A percentile compares a stretch with the other conserved stretches of the same genome.
These are phyloP conservation scores for Orius insidiosus DNA, from an alignment of 1,140 invertebrate genomes.

Conservation along the genomic window DNA sequence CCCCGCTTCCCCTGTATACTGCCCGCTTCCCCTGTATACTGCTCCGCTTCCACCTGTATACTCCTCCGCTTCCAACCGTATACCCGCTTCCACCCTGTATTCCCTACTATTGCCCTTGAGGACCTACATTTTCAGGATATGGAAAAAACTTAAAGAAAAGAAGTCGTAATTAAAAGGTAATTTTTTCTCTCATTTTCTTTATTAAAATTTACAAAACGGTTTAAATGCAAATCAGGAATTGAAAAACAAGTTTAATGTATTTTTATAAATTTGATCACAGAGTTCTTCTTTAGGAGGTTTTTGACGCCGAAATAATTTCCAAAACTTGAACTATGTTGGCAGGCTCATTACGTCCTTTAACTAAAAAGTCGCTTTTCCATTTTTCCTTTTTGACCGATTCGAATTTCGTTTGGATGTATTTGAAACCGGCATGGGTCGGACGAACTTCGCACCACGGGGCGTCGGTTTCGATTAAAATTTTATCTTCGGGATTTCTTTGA, in stretches of 20 bases:
- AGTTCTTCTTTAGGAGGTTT: slow-evolving; percentile 55
- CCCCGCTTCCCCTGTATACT: too few relatives aligned
- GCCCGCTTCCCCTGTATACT: too few relatives aligned
- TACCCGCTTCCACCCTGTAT: too few relatives aligned
- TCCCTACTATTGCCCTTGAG: too few relatives aligned
- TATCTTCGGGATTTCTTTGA: slow-evolving; percentile 52
- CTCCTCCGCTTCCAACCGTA: too few relatives aligned
- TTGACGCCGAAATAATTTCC: slow-evolving; percentile 64
- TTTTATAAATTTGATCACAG: slow-evolving; percentile 58
- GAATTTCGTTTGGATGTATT: slow-evolving; percentile 56
- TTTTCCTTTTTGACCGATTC: slow-evolving; percentile 72
- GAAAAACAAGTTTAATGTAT: slow-evolving; percentile 70
- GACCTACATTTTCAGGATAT: too few relatives aligned
- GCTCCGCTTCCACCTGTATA: too few relatives aligned
- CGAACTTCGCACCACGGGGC: slow-evolving; percentile 91
- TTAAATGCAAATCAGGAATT: too few relatives aligned
- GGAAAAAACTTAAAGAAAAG: too few relatives aligned
- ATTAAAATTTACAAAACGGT: too few relatives aligned
- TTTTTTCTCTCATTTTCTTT: too few relatives aligned
- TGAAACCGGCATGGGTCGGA: slow-evolving; percentile 65
- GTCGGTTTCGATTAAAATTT: slow-evolving; percentile 83
- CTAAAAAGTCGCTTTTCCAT: slow-evolving; percentile 49
- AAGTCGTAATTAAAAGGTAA: too few relatives aligned
- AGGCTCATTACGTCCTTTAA: slow-evolving; percentile 85
- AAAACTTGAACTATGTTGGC: slow-evolving; percentile 73